phyloP scores from a whole-genome alignment of 2,797 vertebrate species.

The Choloepus didactylus region DNA sequence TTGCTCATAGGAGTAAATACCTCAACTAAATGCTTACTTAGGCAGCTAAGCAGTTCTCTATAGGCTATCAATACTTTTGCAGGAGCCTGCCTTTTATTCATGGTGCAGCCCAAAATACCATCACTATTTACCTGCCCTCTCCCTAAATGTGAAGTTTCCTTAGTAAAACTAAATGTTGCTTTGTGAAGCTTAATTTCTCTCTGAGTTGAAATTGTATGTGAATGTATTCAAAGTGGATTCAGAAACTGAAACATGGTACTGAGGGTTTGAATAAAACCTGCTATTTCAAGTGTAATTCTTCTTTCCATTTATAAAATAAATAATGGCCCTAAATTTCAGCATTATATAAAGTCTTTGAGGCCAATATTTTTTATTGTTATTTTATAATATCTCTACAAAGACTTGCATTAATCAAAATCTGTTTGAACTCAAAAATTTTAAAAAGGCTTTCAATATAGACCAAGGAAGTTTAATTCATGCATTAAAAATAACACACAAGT shows the following conservation, averaged over 20 bases:
- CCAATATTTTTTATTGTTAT: neutral
- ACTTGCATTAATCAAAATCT: neutral
- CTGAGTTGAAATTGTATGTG: neutral
- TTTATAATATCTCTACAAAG: conserved; percentile 3
- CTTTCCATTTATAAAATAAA: neutral
- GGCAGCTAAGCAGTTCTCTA: neutral
- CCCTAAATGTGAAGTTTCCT: neutral
- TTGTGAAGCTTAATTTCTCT: neutral
- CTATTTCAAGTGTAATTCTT: neutral
- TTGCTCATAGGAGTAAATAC: neutral
- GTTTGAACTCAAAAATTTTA: neutral
- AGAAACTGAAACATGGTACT: neutral
- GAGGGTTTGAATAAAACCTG: neutral
- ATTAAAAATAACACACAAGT: conserved; percentile 15
- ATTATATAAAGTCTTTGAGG: neutral
- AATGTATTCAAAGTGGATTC: neutral
- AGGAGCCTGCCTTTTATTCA: neutral
- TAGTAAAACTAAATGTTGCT: neutral
- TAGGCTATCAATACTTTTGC: neutral
- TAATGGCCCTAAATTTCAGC: neutral
- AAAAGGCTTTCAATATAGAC: neutral
- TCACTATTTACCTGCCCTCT: neutral
- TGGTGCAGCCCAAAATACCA: neutral
- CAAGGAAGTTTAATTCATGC: neutral
- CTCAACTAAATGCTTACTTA: neutral